Conservation (phyloP, 2,797 vertebrate species). For the Spatula clypeata region DNA sequence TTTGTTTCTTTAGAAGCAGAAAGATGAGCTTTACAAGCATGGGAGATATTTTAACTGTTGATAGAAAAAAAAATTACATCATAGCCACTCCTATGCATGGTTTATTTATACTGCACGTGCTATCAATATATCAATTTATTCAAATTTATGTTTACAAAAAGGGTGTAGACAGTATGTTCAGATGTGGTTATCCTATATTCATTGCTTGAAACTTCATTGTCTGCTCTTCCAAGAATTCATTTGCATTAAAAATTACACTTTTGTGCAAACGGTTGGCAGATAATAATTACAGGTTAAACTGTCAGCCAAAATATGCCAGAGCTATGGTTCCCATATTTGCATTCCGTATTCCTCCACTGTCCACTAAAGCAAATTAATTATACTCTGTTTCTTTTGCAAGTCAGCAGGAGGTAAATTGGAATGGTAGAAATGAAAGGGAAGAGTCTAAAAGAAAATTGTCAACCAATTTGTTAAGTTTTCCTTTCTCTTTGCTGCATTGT, state of each 20-base stretch:
- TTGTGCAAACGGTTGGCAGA: slow-evolving; percentile 23
- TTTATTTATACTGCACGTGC: neutral
- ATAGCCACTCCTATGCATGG: neutral
- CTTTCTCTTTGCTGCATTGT: slow-evolving; percentile 39
- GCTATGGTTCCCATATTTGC: neutral
- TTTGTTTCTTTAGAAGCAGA: neutral
- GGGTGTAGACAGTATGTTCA: neutral
- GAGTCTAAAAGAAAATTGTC: slow-evolving; percentile 54
- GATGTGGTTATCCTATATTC: neutral
- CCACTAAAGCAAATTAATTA: slow-evolving; percentile 46
- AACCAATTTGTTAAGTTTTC: slow-evolving; percentile 64
- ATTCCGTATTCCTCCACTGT: slow-evolving; percentile 29
- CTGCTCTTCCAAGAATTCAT: slow-evolving; percentile 37
- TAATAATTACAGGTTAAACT: slow-evolving; percentile 53
- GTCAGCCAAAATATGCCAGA: slow-evolving; percentile 47
- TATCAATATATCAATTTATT: neutral
- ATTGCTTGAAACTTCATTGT: slow-evolving; percentile 9
- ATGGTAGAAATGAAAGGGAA: slow-evolving; percentile 47
- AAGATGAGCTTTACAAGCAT: neutral
- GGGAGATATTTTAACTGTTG: neutral
- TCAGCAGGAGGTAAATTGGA: slow-evolving; percentile 42
- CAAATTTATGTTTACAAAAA: neutral
- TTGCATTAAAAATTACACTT: slow-evolving; percentile 66
- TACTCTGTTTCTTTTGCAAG: slow-evolving; percentile 35
- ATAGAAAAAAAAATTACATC: neutral